Base-by-base conservation (phyloP, 1,140 invertebrate genomes). In the Calosoma granatense region DNA sequence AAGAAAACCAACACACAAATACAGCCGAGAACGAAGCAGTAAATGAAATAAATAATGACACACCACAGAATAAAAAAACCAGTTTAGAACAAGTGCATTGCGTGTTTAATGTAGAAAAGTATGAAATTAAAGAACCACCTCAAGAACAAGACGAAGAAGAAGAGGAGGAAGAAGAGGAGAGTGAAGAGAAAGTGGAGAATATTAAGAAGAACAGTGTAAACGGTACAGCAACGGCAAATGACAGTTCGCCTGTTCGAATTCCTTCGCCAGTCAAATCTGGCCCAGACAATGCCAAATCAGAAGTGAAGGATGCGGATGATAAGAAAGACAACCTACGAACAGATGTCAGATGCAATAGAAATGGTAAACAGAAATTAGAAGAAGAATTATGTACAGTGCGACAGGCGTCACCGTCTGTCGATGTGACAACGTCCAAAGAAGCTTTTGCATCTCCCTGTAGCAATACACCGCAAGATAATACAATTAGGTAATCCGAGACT, bases 291-390 rank as follows among this genome's bases (percentile, higher is more conserved):
- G 26, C 6, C 26, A 36, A 9, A 9, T 6, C 12, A 17, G 51
- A 54, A 14, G 20, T 14, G 11, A 56, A 58, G 11, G 54, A 17
- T 2, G 47, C n/a, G 21, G 39, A 22, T 15, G 23, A 54, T 21
- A 64, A 60, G 56, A 56, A 62, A 56, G 57, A 58, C 17, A 61
- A 59, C 54, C 14, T 22, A 54, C 11, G 54, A 4, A n/a, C 3
- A 2, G 43, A 56, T 36, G 39, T 21, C 14, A 6, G 26, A 9
- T 36, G 26, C 6, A n/a, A 6, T n/a, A 36, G 6, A 9, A n/a
- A n/a, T 36, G 26, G 26, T 36, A 36, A 36, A 36, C 26, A n/a
- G 26, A n/a, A n/a, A n/a, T n/a, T n/a, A n/a, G 26, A n/a, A 36
- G 26, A 53, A 53, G 20, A 53, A 22, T n/a, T 20, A 53, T 1